phyloP scores from a whole-genome alignment of 1,140 invertebrate genomes.

The Halyomorpha halys region DNA sequence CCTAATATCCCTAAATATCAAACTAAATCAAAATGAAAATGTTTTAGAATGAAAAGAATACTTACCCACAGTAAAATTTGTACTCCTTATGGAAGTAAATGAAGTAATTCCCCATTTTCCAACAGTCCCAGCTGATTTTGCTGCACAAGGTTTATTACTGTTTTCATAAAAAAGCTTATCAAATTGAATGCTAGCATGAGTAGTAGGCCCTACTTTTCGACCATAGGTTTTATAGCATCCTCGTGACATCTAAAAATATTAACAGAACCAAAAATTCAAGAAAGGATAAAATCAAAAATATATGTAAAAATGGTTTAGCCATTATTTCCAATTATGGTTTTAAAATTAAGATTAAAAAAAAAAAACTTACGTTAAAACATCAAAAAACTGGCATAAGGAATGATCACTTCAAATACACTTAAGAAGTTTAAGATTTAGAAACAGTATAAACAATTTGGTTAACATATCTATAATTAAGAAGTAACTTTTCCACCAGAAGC shows the following conservation, averaged over 20 bases:
- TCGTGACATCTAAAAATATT: conserved; percentile 25
- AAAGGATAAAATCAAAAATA: background rate
- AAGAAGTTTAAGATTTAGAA: background rate
- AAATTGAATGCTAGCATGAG: conserved; percentile 52
- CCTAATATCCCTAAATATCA: background rate
- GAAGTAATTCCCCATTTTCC: conserved; percentile 90
- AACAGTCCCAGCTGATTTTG: conserved; percentile 76
- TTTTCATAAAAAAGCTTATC: conserved; percentile 74
- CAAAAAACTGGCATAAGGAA: background rate
- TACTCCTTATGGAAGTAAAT: conserved; percentile 76
- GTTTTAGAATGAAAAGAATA: conserved; percentile 22
- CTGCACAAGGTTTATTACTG: conserved; percentile 74
- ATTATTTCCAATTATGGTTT: background rate
- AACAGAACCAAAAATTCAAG: background rate
- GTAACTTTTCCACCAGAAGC: background rate
- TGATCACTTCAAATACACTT: background rate
- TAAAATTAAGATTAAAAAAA: background rate
- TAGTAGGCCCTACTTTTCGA: conserved; percentile 25
- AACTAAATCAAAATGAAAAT: background rate
- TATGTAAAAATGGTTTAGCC: background rate
- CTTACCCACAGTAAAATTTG: conserved; percentile 31
- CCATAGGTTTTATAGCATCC: conserved; percentile 29
- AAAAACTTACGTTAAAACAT: conserved; percentile 9
- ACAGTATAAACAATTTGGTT: conserved; percentile 10
- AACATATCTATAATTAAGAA: background rate